Conservation (phyloP, 2,888 invertebrate genomes). For the Cheilosia vulpina region DNA sequence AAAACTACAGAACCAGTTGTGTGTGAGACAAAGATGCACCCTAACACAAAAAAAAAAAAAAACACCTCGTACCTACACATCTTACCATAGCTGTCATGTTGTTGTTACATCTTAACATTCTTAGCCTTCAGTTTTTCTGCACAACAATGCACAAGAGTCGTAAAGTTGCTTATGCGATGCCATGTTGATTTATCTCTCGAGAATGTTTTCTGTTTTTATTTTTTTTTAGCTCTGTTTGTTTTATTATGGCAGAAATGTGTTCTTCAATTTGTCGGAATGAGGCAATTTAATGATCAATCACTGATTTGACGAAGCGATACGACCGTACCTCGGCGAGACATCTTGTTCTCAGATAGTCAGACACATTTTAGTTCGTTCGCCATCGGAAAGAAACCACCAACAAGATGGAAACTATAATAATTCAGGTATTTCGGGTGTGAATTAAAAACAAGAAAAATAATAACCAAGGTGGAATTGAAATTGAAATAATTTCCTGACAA, state of each 20-base stretch:
- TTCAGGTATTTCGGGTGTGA: conserved; percentile 39
- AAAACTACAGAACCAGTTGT: conserved; percentile 56
- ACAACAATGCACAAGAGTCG: conserved; percentile 38
- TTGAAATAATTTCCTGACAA: conserved; percentile 42
- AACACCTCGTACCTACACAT: neutral
- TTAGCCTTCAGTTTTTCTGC: conserved; percentile 30
- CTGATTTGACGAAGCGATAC: conserved; percentile 68
- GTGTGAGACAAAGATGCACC: conserved; percentile 40
- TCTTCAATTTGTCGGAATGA: conserved; percentile 74
- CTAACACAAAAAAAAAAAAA: conserved; percentile 23
- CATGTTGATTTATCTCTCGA: conserved; percentile 61
- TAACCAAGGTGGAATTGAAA: conserved; percentile 28
- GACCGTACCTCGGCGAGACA: conserved; percentile 38
- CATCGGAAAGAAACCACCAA: neutral
- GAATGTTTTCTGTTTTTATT: neutral
- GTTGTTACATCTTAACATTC: conserved; percentile 63
- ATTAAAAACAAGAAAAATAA: conserved; percentile 4
- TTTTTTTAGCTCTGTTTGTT: conserved; percentile 58
- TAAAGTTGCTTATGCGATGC: conserved; percentile 52
- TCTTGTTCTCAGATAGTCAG: conserved; percentile 51
- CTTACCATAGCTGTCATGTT: conserved; percentile 65
- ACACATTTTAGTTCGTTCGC: neutral
- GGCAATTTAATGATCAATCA: conserved; percentile 75
- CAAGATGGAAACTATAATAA: conserved; percentile 16
- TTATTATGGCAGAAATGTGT: conserved; percentile 66